phyloP scores from a whole-genome alignment of 2,113 vertebrate genomes.

The Gymnogyps californianus region DNA sequence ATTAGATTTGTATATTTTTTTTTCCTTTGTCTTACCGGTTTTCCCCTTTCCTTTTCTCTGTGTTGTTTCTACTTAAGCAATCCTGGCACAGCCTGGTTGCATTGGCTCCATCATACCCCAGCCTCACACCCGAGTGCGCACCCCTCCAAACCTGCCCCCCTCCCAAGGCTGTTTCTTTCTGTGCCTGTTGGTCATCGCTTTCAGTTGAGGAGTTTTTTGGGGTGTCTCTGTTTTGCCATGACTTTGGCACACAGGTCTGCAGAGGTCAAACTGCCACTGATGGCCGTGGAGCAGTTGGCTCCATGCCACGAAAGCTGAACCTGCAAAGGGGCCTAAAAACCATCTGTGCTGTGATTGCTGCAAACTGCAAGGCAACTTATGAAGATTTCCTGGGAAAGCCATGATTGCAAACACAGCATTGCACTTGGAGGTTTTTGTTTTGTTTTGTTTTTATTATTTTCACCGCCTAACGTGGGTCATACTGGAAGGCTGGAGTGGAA shows the following conservation, averaged over 20 bases:
- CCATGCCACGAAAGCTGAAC: background rate
- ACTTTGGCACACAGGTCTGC: background rate
- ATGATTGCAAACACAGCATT: background rate
- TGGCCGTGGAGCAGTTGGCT: background rate
- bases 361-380: background rate
- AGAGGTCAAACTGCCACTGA: background rate
- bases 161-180: background rate
- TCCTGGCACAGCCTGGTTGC: background rate
- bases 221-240: background rate
- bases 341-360: background rate
- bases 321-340: background rate
- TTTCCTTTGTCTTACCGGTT: background rate
- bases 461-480: accelerated
- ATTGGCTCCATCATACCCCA: background rate
- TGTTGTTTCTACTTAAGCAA: background rate
- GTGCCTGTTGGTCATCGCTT: background rate
- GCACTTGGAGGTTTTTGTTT: background rate
- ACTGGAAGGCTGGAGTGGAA: background rate
- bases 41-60: background rate
- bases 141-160: background rate
- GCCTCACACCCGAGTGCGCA: background rate
- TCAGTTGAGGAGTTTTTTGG: background rate
- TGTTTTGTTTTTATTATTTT: background rate
- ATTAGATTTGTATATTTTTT: background rate
- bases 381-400: background rate